phyloP scores from a whole-genome alignment of 2,797 vertebrate genomes.

The Fratercula arctica region DNA sequence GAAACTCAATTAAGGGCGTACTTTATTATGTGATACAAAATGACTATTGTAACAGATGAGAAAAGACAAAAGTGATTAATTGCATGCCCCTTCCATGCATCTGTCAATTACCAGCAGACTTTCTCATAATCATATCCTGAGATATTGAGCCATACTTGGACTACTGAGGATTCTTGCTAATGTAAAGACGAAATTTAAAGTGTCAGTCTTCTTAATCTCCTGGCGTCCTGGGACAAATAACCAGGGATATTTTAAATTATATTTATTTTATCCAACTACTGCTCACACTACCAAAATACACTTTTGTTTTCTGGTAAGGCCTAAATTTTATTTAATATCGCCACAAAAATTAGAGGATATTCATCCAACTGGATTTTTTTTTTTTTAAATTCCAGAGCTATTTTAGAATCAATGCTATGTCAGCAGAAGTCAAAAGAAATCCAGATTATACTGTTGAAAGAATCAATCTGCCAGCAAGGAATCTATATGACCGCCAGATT shows the following conservation, averaged over 20 bases:
- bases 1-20: neutral
- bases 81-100: neutral
- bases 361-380: neutral
- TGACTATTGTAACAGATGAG: neutral
- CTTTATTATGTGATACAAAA: constrained; percentile 12
- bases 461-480: neutral
- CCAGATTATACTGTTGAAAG: neutral
- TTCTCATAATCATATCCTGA: neutral
- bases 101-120: neutral
- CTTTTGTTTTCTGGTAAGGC: neutral
- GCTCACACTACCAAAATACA: neutral
- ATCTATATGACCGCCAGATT: neutral
- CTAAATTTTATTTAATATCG: neutral
- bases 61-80: neutral
- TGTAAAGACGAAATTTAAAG: neutral
- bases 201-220: neutral
- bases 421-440: constrained; percentile 10
- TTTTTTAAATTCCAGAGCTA: neutral
- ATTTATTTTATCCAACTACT: neutral
- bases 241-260: neutral
- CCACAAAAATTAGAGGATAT: neutral
- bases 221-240: neutral
- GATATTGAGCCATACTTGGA: neutral
- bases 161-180: neutral
- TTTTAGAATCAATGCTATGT: neutral